Evolutionary conservation across 2,113 vertebrate genomes (phyloP).

Genomic region (Siphamia tubifer): DNA sequence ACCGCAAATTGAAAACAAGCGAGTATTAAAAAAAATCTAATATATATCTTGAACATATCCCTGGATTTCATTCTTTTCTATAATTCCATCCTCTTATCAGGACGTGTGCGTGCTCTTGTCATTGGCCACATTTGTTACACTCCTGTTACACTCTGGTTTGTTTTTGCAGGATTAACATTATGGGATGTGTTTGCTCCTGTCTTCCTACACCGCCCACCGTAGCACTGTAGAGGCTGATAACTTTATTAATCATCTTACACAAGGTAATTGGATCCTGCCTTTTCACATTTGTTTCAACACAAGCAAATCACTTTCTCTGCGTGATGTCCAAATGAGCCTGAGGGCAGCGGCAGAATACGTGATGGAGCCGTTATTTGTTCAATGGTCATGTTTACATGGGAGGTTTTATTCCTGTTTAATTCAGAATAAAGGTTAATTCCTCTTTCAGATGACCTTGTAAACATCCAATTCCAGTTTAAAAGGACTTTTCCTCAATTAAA

Average conservation of each 20-base stretch:
- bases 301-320: slow-evolving; percentile 22
- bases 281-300: neutral
- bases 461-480: no score
- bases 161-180: slow-evolving; percentile 29
- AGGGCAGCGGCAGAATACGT: neutral
- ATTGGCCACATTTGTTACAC: neutral
- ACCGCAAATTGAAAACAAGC: neutral
- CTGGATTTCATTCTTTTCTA: neutral
- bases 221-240: slow-evolving; percentile 10
- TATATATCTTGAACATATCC: neutral
- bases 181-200: slow-evolving; percentile 5
- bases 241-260: slow-evolving; percentile 23
- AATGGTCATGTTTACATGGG: no score
- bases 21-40: neutral
- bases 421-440: no score
- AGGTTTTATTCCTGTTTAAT: no score
- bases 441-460: no score
- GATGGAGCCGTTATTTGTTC: neutral
- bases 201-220: neutral
- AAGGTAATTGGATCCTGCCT: slow-evolving; percentile 26
- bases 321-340: slow-evolving; percentile 2
- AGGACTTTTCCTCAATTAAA: no score
- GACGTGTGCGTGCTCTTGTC: neutral
- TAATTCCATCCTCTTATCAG: slow-evolving; percentile 6
- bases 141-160: slow-evolving; percentile 10